Conservation (phyloP, 1,140 invertebrate genomes). For the Choristoneura fumiferana region DNA sequence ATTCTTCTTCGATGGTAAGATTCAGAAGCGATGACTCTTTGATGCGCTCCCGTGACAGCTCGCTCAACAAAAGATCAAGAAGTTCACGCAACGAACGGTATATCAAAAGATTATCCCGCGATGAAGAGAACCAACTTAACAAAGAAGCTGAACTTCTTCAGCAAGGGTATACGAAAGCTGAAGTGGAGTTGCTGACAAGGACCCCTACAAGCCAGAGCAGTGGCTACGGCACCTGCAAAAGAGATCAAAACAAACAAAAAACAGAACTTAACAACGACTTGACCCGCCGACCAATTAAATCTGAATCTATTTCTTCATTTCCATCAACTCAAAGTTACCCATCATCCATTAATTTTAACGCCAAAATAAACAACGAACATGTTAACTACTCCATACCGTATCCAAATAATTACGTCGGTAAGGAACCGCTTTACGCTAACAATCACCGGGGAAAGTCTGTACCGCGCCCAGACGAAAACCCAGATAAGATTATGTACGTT, state of each 20-base stretch:
- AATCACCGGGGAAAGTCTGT: conserved; percentile 58
- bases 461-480: conserved; percentile 57
- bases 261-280: conserved; percentile 49
- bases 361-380: conserved; percentile 76
- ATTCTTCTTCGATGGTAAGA: conserved; percentile 81
- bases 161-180: conserved; percentile 74
- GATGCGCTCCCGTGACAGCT: conserved; percentile 79
- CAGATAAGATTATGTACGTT: conserved; percentile 70
- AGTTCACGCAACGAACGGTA: conserved; percentile 88
- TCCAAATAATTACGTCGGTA: conserved; percentile 57
- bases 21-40: conserved; percentile 84
- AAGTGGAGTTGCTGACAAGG: conserved; percentile 72
- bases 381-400: conserved; percentile 76
- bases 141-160: conserved; percentile 78
- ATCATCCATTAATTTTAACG: conserved; percentile 77
- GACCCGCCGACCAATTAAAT: conserved; percentile 60
- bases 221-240: conserved; percentile 73
- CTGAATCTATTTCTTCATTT: conserved; percentile 74
- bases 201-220: conserved; percentile 73
- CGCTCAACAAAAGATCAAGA: conserved; percentile 74
- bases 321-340: conserved; percentile 74
- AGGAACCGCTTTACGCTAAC: conserved; percentile 56
- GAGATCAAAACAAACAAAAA: conserved; percentile 55
- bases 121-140: conserved; percentile 81
- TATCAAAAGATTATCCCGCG: conserved; percentile 85